Evolutionary conservation across 2,888 invertebrate species (phyloP), one percentile per base, ranked within the genome.

Genomic region (Beris chalybata): DNA sequence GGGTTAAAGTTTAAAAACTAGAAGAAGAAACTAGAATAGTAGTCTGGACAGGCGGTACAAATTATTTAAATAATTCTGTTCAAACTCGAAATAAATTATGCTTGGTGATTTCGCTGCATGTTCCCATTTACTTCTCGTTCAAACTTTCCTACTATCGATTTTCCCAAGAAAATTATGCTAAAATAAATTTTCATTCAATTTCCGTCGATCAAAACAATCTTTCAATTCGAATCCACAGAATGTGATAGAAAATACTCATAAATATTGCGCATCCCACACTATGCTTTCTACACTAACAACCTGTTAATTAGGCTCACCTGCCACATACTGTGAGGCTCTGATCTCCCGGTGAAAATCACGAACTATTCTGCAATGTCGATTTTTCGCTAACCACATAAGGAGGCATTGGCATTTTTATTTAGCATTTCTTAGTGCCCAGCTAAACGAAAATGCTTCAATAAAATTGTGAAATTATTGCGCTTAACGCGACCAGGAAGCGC

Each of bases 251-350:
- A 38, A 38, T 38, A 2, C 9, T 38, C 38, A 38, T 50, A n/a
- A 13, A 15, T 47, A 47, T 47, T 47, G n/a, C 15, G n/a, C 47
- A 47, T 15, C 15, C 29, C 15, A 50, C 53, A 9, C 5, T 32
- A 47, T 47, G 30, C 13, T 48, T 48, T n/a, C 30, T 32, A 47
- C 58, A 31, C 58, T 59, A 59, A 59, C 58, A 48, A 59, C 58
- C 58, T 59, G 58, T 59, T 59, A 59, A 59, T 59, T 59, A 59
- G 58, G 48, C 48, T 59, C 58, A 59, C 58, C 58, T 59, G 58
- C 58, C 47, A 47, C 58, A 59, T 48, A 48, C 58, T 59, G 58
- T 48, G 58, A 43, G 15, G 15, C 11, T 50, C 15, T 15, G 45
- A 45, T 29, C 29, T 57, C n/a, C 11, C 29, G 50, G 29, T 22